These are phyloP conservation scores for Buceros bicornis DNA, from an alignment of 2,797 vertebrate species.

Conservation along the genomic window DNA sequence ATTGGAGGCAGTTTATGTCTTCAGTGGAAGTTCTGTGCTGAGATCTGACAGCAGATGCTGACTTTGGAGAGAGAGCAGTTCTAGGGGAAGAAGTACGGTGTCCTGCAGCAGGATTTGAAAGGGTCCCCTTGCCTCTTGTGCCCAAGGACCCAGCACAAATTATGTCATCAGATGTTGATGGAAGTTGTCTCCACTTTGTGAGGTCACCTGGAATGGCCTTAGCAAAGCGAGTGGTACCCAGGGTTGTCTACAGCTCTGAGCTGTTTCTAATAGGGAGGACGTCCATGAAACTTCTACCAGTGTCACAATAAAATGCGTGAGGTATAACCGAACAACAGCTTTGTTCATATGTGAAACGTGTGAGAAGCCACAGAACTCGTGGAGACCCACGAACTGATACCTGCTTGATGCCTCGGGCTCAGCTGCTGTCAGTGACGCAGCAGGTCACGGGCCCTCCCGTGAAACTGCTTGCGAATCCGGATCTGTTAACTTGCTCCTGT, in stretches of 20 bases:
- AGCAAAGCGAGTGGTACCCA: neutral
- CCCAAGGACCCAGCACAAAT: neutral
- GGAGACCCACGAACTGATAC: neutral
- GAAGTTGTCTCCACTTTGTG: neutral
- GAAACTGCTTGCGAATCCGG: neutral
- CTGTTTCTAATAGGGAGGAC: neutral
- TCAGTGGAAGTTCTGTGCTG: neutral
- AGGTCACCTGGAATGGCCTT: neutral
- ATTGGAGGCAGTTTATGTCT: neutral
- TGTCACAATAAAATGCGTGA: neutral
- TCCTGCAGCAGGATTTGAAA: neutral
- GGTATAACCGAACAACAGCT: neutral
- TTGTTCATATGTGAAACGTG: neutral
- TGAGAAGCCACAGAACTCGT: neutral
- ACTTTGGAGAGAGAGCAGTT: neutral
- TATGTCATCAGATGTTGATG: neutral
- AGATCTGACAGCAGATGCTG: neutral
- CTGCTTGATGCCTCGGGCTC: accelerated
- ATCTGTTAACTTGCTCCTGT: accelerated
- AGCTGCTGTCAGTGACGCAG: accelerated
- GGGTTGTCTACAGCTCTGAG: accelerated
- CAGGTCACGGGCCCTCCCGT: too few species aligned
- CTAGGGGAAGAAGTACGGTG: accelerated
- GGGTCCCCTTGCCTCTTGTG: neutral
- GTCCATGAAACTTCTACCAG: neutral